Evolutionary conservation across 2,113 vertebrate species (phyloP).

Genomic region (Ammodytes dubius): DNA sequence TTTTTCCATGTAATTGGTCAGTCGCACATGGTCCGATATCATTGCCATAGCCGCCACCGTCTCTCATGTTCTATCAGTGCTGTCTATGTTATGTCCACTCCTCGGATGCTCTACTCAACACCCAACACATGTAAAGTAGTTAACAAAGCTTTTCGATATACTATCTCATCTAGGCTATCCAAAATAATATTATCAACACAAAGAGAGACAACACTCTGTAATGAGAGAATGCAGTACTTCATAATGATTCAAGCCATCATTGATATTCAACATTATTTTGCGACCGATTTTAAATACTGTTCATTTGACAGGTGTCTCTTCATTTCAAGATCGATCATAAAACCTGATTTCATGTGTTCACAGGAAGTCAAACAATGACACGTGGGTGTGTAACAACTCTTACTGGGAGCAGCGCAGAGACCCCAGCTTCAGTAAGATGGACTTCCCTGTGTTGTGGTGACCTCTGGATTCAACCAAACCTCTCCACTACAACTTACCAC

Average conservation of each 20-base stretch:
- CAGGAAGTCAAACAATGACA: slow-evolving; percentile 91
- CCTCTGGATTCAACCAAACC: not conserved
- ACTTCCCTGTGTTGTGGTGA: slow-evolving; percentile 95
- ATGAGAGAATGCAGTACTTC: not conserved
- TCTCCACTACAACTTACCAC: not conserved
- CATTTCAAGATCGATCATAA: not conserved
- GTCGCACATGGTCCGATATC: not conserved
- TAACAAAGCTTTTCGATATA: not conserved
- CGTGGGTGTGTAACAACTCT: slow-evolving; percentile 92
- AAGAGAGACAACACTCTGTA: not conserved
- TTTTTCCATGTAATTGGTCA: not conserved
- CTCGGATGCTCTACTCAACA: not conserved
- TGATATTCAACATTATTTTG: not conserved
- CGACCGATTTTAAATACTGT: not conserved
- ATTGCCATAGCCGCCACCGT: not conserved
- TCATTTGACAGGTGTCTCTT: not conserved
- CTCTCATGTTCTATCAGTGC: not conserved
- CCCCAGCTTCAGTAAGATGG: slow-evolving; percentile 90
- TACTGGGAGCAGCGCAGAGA: slow-evolving; percentile 94
- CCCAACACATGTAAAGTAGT: not conserved
- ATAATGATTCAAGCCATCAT: not conserved
- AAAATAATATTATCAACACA: not conserved
- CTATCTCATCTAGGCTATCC: not conserved
- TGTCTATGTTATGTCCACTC: not conserved
- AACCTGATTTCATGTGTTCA: slow-evolving; percentile 38